A percentile compares a stretch with the other conserved stretches of the same genome.
These are phyloP conservation scores for Dendrocincla fuliginosa DNA, from an alignment of 2,797 vertebrate genomes.

Conservation along the genomic window DNA sequence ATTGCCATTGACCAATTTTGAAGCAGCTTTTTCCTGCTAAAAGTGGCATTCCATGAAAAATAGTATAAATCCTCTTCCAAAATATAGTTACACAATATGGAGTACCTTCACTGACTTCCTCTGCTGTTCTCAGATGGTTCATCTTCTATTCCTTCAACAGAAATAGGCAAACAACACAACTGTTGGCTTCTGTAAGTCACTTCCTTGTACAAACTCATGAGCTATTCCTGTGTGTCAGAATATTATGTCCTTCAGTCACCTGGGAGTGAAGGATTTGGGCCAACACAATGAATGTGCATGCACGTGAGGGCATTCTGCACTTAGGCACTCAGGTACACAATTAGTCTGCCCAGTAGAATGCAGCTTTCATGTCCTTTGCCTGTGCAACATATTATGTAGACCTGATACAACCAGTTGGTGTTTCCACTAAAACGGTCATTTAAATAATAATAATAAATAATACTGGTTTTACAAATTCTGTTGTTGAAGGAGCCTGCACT, in stretches of 20 bases:
- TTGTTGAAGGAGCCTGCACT: neutral
- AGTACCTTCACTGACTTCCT: neutral
- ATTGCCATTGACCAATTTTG: neutral
- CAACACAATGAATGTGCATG: neutral
- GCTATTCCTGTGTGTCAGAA: neutral
- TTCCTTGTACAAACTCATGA: neutral
- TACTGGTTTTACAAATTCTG: neutral
- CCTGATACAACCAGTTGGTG: neutral
- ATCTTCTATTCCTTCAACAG: neutral
- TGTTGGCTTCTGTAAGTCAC: neutral
- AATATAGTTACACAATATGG: neutral
- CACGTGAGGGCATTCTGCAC: neutral
- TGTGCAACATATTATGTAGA: rapidly evolving
- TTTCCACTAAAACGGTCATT: neutral
- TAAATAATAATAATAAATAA: neutral
- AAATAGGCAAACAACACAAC: neutral
- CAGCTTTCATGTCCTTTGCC: neutral
- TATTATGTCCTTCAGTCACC: neutral
- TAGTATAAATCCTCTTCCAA: neutral
- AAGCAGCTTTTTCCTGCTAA: neutral
- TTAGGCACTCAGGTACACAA: neutral
- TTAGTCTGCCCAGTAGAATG: neutral
- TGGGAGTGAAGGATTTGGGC: neutral
- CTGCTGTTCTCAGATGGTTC: neutral
- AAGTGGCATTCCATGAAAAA: neutral